A percentile compares a stretch with the other conserved stretches of the same genome.
phyloP scores from a whole-genome alignment of 2,797 vertebrate species.

The Protosalanx chinensis region DNA sequence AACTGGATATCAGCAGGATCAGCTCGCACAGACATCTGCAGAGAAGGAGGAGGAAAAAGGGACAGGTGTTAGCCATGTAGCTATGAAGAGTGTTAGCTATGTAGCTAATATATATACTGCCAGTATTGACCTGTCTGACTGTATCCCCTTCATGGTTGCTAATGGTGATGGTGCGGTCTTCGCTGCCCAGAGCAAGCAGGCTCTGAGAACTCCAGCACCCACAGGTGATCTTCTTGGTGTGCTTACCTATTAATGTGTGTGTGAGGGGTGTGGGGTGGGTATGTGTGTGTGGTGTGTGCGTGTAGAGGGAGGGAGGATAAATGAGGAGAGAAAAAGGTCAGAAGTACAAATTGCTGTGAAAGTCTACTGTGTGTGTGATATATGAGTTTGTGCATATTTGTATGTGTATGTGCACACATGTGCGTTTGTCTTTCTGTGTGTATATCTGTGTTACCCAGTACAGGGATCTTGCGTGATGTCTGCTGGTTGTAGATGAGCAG shows the following conservation, averaged over 20 bases:
- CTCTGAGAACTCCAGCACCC: constrained; percentile 94
- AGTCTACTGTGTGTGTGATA: background rate
- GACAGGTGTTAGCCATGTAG: no score
- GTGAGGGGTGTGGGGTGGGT: no score
- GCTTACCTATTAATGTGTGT: constrained; percentile 79
- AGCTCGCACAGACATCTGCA: constrained; percentile 78
- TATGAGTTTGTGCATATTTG: background rate
- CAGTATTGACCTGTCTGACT: constrained; percentile 81
- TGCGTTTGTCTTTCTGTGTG: background rate
- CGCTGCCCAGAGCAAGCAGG: constrained; percentile 89
- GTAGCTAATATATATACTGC: no score
- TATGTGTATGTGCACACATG: background rate
- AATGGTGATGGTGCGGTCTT: constrained; percentile 89
- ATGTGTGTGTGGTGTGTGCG: background rate
- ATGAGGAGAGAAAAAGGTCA: background rate
- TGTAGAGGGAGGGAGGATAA: background rate
- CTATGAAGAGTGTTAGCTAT: no score
- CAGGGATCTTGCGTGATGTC: constrained; percentile 93
- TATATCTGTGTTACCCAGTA: constrained; percentile 77
- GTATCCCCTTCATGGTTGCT: constrained; percentile 97
- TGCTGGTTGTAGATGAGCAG: constrained; percentile 94
- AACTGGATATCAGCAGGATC: constrained; percentile 90
- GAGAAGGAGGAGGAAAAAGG: background rate
- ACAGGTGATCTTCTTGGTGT: constrained; percentile 92
- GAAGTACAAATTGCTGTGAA: background rate